Percentiles rank a stretch among this genome's conserved stretches.
Conservation (phyloP, 2,888 invertebrate genomes). For the Netelia fuscicornis region DNA sequence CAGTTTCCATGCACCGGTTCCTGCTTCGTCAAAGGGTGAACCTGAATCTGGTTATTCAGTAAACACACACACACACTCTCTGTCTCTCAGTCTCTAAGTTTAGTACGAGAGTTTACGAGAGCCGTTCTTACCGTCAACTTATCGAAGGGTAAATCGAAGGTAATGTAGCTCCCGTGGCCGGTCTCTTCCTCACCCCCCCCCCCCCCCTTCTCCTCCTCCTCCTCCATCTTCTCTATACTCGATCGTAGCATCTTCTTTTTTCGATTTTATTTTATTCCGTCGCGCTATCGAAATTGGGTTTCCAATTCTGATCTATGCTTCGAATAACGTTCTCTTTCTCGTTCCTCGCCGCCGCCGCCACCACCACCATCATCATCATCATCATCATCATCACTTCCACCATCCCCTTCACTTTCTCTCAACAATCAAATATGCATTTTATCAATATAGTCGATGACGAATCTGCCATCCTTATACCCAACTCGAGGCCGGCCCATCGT, state of each 20-base stretch:
- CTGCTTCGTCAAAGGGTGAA: conserved; percentile 82
- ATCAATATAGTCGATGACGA: neutral
- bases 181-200: conserved; percentile 78
- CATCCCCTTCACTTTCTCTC: conserved; percentile 16
- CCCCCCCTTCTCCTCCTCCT: conserved; percentile 10
- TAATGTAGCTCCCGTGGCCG: conserved; percentile 85
- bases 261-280: too few relatives aligned
- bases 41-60: conserved; percentile 84
- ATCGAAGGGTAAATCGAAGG: conserved; percentile 84
- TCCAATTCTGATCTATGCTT: conserved; percentile 16
- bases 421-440: neutral
- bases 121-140: conserved; percentile 84
- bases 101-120: conserved; percentile 83
- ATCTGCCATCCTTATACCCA: conserved; percentile 39
- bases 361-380: neutral
- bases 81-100: conserved; percentile 84
- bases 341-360: neutral
- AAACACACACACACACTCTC: conserved; percentile 77
- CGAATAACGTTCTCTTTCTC: conserved; percentile 16
- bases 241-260: too few relatives aligned
- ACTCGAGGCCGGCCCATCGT: conserved; percentile 82
- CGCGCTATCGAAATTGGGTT: neutral
- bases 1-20: conserved; percentile 81
- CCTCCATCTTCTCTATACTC: neutral
- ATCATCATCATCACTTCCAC: conserved; percentile 12